Evolutionary conservation across 2,113 vertebrate species (phyloP), one percentile per base, ranked within the genome.

Genomic region (Xiphias gladius): DNA sequence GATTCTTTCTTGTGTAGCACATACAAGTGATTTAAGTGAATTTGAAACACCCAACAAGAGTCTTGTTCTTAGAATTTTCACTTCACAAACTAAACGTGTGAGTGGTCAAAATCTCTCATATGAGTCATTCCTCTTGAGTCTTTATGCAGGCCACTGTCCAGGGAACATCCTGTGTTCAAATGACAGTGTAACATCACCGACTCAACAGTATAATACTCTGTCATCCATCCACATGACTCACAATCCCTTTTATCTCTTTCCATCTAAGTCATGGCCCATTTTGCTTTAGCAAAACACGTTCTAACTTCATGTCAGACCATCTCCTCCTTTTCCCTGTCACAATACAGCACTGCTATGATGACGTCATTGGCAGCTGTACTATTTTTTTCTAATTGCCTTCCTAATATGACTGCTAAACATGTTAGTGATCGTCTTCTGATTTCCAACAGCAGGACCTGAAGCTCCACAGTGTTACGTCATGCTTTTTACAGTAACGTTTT

Each of bases 141-240:
- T 35, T 20, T 69, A 20, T 43, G n/a, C 20, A n/a, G 46, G 48
- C 48, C 12, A 4, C 12, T 35, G 46, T 37, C 19, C 48, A 22
- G 46, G 22, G 50, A 24, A 24, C 48, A 54, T 32, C 26, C 16
- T 35, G 66, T 5, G 30, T 24, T 22, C 16, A 37, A 35, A 5
- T 39, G 68, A 70, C 68, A 70, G 66, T 22, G 46, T n/a, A 69
- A 69, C 46, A 69, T 52, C 19, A 52, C 46, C 66, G 24, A 7
- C 35, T 72, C 32, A n/a, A n/a, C n/a, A n/a, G n/a, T 58, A 13
- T 72, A 41, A 41, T 58, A 26, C n/a, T 37, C 43, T 46, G 43
- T 46, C 43, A 46, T 16, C 43, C 43, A 46, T 46, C 43, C 16
- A 13, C 16, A 71, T 72, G 69, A 72, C 32, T 72, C 69, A 43